Evolutionary conservation across 2,797 vertebrate genomes (phyloP).

Genomic region (Lycodopsis pacificus): DNA sequence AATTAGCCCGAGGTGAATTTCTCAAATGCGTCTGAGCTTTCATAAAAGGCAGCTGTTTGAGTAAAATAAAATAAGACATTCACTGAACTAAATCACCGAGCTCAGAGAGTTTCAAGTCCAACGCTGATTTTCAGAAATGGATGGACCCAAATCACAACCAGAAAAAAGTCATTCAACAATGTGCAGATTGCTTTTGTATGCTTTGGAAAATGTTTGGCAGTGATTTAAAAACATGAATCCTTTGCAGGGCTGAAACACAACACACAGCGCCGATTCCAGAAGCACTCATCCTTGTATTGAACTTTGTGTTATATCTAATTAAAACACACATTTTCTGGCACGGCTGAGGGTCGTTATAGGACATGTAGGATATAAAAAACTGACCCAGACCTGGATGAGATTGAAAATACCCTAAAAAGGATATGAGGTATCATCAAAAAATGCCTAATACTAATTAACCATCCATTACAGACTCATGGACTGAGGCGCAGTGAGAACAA

Average conservation of each 20-base stretch:
- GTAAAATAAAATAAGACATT: neutral
- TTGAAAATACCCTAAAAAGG: neutral
- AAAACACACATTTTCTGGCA: neutral
- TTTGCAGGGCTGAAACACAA: neutral
- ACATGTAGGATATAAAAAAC: neutral
- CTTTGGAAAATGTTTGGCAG: neutral
- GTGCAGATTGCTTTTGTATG: neutral
- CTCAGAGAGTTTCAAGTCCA: neutral
- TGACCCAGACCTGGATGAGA: neutral
- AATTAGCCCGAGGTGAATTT: neutral
- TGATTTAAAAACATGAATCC: neutral
- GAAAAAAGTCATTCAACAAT: neutral
- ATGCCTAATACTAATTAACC: conserved; percentile 6
- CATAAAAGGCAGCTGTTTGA: neutral
- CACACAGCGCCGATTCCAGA: neutral
- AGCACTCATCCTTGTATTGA: neutral
- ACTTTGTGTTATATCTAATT: neutral
- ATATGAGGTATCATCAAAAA: conserved; percentile 24
- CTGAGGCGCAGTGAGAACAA: conserved; percentile 1
- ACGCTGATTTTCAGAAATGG: neutral
- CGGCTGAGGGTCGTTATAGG: neutral
- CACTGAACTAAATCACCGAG: neutral
- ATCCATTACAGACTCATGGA: conserved; percentile 14
- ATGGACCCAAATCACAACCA: neutral
- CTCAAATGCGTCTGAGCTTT: neutral